Evolutionary conservation across 2,888 invertebrate species (phyloP).

Genomic region (Leucania comma): DNA sequence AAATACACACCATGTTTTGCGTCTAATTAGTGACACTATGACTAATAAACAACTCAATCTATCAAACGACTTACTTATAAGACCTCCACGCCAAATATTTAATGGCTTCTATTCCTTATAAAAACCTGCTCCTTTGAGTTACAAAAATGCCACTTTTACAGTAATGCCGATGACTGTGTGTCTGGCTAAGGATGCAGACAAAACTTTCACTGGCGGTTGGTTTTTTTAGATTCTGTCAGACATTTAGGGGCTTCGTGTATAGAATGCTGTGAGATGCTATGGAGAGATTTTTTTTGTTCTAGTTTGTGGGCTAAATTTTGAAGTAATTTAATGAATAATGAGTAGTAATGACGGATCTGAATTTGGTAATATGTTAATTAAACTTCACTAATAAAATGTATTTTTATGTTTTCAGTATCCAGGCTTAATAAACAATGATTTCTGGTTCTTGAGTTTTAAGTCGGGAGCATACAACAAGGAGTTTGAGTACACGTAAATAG

Average conservation of each 20-base stretch:
- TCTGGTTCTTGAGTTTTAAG: too few relatives aligned
- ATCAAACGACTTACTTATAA: background rate
- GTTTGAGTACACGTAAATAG: too few relatives aligned
- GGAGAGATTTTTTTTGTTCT: constrained; percentile 1
- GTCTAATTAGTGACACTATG: background rate
- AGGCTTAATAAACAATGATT: too few relatives aligned
- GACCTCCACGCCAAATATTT: constrained; percentile 14
- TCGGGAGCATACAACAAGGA: too few relatives aligned
- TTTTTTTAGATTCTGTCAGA: constrained; percentile 39
- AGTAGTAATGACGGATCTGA: background rate
- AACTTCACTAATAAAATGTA: too few relatives aligned
- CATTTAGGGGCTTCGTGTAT: constrained; percentile 27
- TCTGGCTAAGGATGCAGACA: constrained; percentile 59
- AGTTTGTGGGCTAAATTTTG: background rate
- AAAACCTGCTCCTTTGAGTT: constrained; percentile 29
- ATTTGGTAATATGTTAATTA: background rate
- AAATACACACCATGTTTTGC: background rate
- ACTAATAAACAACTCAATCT: background rate
- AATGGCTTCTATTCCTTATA: constrained; percentile 21
- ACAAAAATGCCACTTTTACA: constrained; percentile 56
- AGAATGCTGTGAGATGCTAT: constrained; percentile 10
- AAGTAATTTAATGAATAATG: background rate
- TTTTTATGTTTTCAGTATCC: too few relatives aligned
- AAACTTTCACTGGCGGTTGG: constrained; percentile 60
- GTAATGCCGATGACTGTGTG: constrained; percentile 42